Base-by-base conservation (phyloP, 1,140 invertebrate species). In the Rhysida immarginata region DNA sequence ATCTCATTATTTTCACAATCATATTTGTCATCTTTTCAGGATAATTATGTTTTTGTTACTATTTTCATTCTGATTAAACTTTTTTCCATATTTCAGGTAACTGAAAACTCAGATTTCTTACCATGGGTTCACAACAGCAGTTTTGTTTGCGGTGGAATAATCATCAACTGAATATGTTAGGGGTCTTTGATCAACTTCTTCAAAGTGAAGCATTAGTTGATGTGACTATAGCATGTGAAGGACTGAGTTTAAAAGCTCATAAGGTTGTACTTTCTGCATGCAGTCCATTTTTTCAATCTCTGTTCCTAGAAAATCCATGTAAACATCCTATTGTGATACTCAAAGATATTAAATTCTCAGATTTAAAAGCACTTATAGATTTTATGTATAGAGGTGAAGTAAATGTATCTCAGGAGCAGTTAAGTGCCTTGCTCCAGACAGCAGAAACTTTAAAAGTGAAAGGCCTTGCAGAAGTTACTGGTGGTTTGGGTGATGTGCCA, bases 61-160 rank as follows among this genome's bases (percentile, higher is more conserved):
- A n/a, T n/a, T n/a, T n/a, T n/a, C n/a, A n/a, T n/a, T n/a, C n/a
- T n/a, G n/a, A n/a, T n/a, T n/a, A n/a, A n/a, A n/a, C n/a, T n/a
- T 46, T 21, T 46, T 21, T 46, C 44, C 5, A 11, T n/a, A n/a
- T n/a, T n/a, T n/a, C n/a, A n/a, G n/a, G n/a, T n/a, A 41, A 41
- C n/a, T 13, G n/a, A 41, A 41, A 41, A 41, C 11, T 41, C n/a
- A n/a, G n/a, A n/a, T n/a, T n/a, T n/a, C n/a, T 46, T 11, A 60
- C 20, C 8, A 51, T 51, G 49, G 49, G 49, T n/a, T 51, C 49
- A 11, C 13, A 51, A 27, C 49, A 88, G 83, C 85, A 88, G 78
- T 89, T 88, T 82, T 88, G 85, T 81, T 83, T 89, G 78, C 85
- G 85, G 82, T 88, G 85, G 85, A 89, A 88, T 81, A 88, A 89